These are phyloP conservation scores for Eueremaeus valkanovi DNA, from an alignment of 2,888 invertebrate genomes.

Conservation along the genomic window DNA sequence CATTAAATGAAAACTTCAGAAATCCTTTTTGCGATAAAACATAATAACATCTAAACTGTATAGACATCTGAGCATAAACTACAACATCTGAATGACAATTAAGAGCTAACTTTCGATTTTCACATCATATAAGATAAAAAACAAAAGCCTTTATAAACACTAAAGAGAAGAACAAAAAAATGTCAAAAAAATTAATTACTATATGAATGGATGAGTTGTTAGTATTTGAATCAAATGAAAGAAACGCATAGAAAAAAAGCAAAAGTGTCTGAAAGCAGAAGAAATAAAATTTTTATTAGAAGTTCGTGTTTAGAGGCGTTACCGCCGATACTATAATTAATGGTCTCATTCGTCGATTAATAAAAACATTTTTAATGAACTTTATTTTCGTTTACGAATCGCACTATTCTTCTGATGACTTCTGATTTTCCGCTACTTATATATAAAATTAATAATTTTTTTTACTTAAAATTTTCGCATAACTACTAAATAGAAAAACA, in stretches of 20 bases:
- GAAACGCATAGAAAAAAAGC: background rate
- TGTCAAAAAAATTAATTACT: background rate
- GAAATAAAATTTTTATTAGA: background rate
- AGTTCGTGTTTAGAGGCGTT: slow-evolving; percentile 23
- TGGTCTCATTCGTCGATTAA: slow-evolving; percentile 26
- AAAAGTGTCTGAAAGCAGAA: background rate
- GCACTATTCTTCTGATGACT: background rate
- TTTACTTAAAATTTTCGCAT: too few species aligned
- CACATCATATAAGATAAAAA: background rate
- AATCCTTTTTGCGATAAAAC: too few species aligned
- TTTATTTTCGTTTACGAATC: background rate
- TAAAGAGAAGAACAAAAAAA: background rate
- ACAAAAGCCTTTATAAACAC: background rate
- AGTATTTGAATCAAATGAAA: background rate
- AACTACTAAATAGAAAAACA: too few species aligned
- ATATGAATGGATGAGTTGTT: background rate
- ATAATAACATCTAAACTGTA: too few species aligned
- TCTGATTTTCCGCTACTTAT: too few species aligned
- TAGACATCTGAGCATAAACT: too few species aligned
- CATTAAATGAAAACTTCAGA: too few species aligned
- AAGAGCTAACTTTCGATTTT: background rate
- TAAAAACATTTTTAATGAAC: background rate
- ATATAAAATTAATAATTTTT: too few species aligned
- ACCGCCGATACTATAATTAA: slow-evolving; percentile 16
- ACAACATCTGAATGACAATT: background rate